These are phyloP conservation scores for Ypsolopha sequella DNA, from an alignment of 2,888 invertebrate genomes.

Conservation along the genomic window DNA sequence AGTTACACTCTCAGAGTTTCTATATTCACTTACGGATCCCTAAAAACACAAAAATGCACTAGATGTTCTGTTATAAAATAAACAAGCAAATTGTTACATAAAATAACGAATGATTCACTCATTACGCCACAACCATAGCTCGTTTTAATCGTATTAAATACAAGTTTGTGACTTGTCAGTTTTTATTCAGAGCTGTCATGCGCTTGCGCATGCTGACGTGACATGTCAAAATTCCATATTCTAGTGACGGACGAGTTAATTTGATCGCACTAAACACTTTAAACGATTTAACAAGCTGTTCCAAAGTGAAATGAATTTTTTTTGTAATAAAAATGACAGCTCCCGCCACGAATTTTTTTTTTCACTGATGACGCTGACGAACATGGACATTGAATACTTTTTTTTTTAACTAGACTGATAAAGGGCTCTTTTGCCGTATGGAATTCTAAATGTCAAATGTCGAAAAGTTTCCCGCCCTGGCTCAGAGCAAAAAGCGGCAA, in stretches of 20 bases:
- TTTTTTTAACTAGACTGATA: too few relatives aligned
- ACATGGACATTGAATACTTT: too few relatives aligned
- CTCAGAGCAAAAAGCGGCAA: too few relatives aligned
- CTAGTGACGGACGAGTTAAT: conserved; percentile 60
- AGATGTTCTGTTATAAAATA: too few relatives aligned
- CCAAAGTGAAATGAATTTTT: conserved; percentile 4
- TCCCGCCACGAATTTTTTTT: neutral
- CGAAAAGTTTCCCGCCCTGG: too few relatives aligned
- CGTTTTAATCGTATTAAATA: conserved; percentile 13
- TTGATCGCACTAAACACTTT: conserved; percentile 23
- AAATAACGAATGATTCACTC: neutral
- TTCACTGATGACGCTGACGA: too few relatives aligned
- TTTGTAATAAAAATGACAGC: conserved; percentile 4
- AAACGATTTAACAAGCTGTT: conserved; percentile 1
- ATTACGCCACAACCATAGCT: neutral
- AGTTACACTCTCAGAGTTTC: too few relatives aligned
- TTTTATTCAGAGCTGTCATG: conserved; percentile 36
- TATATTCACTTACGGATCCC: too few relatives aligned
- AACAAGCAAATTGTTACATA: too few relatives aligned
- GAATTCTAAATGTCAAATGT: too few relatives aligned
- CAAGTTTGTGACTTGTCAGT: conserved; percentile 12
- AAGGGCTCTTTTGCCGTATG: too few relatives aligned
- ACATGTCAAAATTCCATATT: conserved; percentile 44
- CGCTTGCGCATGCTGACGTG: conserved; percentile 40
- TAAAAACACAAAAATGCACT: too few relatives aligned